Conservation (phyloP, 2,797 vertebrate genomes). For the Anomalospiza imberbis region DNA sequence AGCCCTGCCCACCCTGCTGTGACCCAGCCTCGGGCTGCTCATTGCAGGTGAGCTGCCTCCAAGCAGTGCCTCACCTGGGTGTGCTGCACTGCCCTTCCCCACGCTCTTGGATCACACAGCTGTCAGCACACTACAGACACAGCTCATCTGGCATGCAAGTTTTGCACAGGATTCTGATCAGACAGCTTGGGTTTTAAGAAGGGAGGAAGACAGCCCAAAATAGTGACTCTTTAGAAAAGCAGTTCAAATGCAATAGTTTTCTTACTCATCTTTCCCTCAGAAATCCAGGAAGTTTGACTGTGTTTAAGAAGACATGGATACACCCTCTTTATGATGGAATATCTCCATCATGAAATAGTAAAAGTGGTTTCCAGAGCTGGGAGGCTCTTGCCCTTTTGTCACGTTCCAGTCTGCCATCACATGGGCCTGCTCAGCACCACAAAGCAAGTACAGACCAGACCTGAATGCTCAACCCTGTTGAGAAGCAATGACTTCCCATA, state of each 20-base stretch:
- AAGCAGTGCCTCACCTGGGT: not conserved
- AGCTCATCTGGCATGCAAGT: not conserved
- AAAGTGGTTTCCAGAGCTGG: not conserved
- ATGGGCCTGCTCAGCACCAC: not conserved
- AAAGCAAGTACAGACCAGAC: not conserved
- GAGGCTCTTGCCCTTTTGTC: not conserved
- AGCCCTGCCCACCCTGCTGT: not conserved
- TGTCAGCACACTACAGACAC: not conserved
- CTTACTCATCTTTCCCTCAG: not conserved
- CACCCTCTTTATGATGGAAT: not conserved
- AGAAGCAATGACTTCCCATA: not conserved
- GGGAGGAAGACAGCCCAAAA: not conserved
- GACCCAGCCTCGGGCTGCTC: accelerated
- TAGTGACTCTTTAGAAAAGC: not conserved
- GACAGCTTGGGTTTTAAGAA: not conserved
- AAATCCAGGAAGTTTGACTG: not conserved
- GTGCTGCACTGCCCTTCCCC: not conserved
- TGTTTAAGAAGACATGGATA: not conserved
- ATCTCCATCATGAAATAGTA: not conserved
- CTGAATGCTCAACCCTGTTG: not conserved
- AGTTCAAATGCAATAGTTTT: not conserved
- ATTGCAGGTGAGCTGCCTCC: accelerated
- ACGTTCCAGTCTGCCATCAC: not conserved
- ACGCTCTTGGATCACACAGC: not conserved
- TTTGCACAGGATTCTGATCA: not conserved